A percentile compares a stretch with the other conserved stretches of the same genome.
Conservation (phyloP, 2,113 vertebrate genomes). For the Hirundichthys speculiger region DNA sequence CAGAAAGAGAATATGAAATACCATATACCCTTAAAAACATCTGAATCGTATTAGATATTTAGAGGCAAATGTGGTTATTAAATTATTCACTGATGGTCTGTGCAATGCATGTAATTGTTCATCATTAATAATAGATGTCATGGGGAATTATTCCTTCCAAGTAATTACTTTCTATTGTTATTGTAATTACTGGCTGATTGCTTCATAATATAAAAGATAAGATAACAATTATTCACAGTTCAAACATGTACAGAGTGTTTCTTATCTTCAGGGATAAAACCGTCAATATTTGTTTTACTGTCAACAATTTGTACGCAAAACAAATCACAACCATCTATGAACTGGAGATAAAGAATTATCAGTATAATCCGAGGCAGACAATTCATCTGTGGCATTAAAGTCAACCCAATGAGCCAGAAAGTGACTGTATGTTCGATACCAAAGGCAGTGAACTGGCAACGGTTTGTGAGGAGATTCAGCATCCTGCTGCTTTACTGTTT, state of each 20-base stretch:
- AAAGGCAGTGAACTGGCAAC: too few species aligned
- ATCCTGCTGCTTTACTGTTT: too few species aligned
- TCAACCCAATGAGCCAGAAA: too few species aligned
- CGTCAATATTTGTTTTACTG: not conserved
- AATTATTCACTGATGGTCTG: constrained; percentile 12
- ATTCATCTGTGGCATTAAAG: too few species aligned
- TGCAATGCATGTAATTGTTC: constrained; percentile 8
- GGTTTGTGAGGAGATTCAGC: too few species aligned
- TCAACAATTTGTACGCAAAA: constrained; percentile 5
- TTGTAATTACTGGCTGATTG: not conserved
- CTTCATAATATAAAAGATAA: not conserved
- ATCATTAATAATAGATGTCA: constrained; percentile 14
- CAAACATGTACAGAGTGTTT: not conserved
- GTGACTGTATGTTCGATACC: too few species aligned
- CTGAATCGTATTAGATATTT: constrained; percentile 1
- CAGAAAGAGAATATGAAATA: constrained; percentile 12
- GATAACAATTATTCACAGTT: not conserved
- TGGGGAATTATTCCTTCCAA: constrained; percentile 1
- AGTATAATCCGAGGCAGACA: too few species aligned
- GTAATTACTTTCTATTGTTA: constrained; percentile 10
- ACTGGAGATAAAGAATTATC: too few species aligned
- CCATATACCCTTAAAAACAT: constrained; percentile 9
- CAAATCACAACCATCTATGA: not conserved
- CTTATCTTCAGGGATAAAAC: not conserved
- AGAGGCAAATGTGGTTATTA: constrained; percentile 13